Conservation (phyloP, 2,888 invertebrate species). For the Lithophane leautieri region DNA sequence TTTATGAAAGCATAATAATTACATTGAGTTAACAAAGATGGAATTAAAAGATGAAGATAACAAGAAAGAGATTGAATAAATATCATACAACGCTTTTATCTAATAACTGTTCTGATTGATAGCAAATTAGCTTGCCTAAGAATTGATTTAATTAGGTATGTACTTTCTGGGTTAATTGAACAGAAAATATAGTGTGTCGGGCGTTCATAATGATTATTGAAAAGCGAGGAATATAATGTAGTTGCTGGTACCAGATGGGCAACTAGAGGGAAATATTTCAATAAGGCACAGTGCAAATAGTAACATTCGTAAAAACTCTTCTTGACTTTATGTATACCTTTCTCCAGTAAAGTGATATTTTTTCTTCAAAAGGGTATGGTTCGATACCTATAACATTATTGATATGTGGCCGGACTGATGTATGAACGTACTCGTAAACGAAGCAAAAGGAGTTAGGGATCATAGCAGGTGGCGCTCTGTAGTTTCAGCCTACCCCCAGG, state of each 20-base stretch:
- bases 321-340: background rate
- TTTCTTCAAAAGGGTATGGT: background rate
- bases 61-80: too few species aligned
- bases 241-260: background rate
- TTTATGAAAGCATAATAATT: background rate
- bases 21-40: background rate
- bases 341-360: background rate
- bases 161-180: too few species aligned
- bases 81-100: too few species aligned
- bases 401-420: background rate
- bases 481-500: background rate
- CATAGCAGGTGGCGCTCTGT: background rate
- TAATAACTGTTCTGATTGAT: too few species aligned
- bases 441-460: background rate
- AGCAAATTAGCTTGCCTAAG: background rate
- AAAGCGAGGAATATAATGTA: background rate
- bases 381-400: background rate
- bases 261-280: constrained; percentile 13
- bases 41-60: too few species aligned
- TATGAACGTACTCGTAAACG: background rate
- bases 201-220: background rate
- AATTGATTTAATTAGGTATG: too few species aligned
- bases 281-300: constrained; percentile 5
- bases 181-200: background rate
- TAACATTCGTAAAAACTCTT: background rate